Evolutionary conservation across 2,797 vertebrate species (phyloP).

Genomic region (Avahi laniger): DNA sequence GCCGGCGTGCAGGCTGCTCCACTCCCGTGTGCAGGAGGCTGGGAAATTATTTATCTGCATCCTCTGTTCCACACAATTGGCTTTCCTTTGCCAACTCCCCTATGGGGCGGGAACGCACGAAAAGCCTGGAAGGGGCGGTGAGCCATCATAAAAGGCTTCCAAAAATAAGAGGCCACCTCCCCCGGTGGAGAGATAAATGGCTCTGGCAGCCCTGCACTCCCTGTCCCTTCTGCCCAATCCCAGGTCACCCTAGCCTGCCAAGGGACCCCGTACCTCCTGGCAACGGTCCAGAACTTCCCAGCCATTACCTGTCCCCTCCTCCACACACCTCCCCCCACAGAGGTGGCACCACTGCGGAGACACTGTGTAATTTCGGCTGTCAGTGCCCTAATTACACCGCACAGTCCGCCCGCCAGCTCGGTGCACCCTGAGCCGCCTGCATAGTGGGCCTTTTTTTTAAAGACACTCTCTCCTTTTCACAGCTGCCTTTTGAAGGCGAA

Average conservation of each 20-base stretch:
- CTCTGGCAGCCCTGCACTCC: not conserved
- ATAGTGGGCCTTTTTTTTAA: constrained; percentile 63
- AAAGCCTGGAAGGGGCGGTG: constrained; percentile 48
- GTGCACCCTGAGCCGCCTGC: not conserved
- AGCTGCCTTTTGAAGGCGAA: constrained; percentile 76
- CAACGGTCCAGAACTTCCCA: constrained; percentile 22
- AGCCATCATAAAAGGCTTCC: constrained; percentile 63
- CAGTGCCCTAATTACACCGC: constrained; percentile 76
- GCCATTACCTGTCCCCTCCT: constrained; percentile 63
- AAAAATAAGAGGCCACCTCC: constrained; percentile 53
- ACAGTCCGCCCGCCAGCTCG: constrained; percentile 53
- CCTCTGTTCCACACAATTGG: constrained; percentile 66
- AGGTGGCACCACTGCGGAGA: constrained; percentile 25
- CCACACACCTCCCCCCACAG: not conserved
- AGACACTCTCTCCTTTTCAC: constrained; percentile 69
- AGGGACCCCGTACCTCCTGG: constrained; percentile 39
- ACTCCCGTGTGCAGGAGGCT: not conserved
- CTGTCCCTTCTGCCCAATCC: constrained; percentile 23
- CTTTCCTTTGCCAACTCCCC: constrained; percentile 68
- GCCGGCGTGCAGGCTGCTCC: not conserved
- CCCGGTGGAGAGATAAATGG: constrained; percentile 7
- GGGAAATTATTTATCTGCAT: constrained; percentile 57
- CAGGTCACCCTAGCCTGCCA: constrained; percentile 34
- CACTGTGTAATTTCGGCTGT: constrained; percentile 69
- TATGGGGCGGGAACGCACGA: constrained; percentile 43